These are phyloP conservation scores for Dufourea novaeangliae DNA, from an alignment of 1,140 invertebrate species.

Conservation along the genomic window DNA sequence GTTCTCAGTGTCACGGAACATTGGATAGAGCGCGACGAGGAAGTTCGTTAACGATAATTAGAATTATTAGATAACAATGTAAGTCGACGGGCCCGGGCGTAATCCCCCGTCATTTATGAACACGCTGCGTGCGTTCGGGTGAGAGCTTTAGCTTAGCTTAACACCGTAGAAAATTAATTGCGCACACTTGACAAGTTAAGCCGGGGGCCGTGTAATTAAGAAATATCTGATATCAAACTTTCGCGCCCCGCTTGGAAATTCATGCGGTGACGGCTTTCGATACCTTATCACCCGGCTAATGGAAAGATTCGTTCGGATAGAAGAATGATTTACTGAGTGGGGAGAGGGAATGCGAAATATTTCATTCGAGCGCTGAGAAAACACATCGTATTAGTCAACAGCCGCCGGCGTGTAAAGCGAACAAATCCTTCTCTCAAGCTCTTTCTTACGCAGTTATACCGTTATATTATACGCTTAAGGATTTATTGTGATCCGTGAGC, in stretches of 20 bases:
- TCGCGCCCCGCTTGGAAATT: constrained; percentile 9
- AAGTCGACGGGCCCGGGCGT: constrained; percentile 44
- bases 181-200: constrained; percentile 47
- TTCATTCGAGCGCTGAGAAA: constrained; percentile 7
- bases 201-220: constrained; percentile 43
- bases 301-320: constrained; percentile 11
- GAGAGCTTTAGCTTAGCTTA: constrained; percentile 47
- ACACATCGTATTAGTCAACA: constrained; percentile 23
- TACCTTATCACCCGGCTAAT: neutral
- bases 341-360: neutral
- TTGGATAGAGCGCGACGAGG: neutral
- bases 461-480: neutral
- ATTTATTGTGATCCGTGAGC: neutral
- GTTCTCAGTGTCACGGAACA: neutral
- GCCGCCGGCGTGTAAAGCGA: neutral
- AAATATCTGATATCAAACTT: constrained; percentile 47
- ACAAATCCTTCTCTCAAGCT: neutral
- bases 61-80: constrained; percentile 51
- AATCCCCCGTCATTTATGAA: constrained; percentile 48
- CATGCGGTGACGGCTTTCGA: neutral
- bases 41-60: constrained; percentile 39
- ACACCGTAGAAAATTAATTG: constrained; percentile 51
- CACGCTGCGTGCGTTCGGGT: constrained; percentile 39
- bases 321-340: neutral
- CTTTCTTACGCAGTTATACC: neutral